phyloP scores from a whole-genome alignment of 2,888 invertebrate genomes.

The Drosophila rubida region DNA sequence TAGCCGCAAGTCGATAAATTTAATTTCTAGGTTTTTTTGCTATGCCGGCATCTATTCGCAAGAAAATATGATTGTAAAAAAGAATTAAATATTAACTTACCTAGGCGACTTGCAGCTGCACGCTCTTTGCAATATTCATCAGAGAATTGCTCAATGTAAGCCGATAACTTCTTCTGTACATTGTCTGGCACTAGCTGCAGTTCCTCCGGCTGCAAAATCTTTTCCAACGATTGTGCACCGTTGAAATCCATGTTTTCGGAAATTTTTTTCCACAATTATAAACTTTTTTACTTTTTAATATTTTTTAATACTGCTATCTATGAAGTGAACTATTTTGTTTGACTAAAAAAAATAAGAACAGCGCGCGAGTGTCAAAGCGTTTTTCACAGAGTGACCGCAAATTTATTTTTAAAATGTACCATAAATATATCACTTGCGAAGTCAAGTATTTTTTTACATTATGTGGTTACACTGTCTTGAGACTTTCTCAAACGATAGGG shows the following conservation, averaged over 20 bases:
- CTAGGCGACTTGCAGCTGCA: constrained; percentile 47
- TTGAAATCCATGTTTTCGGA: constrained; percentile 54
- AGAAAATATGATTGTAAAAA: not conserved
- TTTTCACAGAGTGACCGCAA: constrained; percentile 1
- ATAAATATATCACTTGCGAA: not conserved
- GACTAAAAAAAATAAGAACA: not conserved
- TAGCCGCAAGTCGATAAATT: not conserved
- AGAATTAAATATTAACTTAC: constrained; percentile 43
- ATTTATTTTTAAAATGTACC: not conserved
- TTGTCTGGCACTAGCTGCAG: constrained; percentile 54
- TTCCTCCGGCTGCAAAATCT: constrained; percentile 57
- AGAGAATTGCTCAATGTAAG: constrained; percentile 53
- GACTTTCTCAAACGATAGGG: no score
- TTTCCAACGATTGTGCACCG: constrained; percentile 57
- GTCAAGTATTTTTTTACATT: not conserved
- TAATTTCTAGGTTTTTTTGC: constrained; percentile 1
- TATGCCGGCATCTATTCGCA: constrained; percentile 32
- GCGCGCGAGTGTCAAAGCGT: constrained; percentile 27
- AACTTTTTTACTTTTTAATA: not conserved
- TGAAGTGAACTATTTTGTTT: not conserved
- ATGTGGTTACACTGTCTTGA: not conserved
- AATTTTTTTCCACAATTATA: not conserved
- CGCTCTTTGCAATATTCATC: constrained; percentile 56
- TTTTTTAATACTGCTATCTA: not conserved
- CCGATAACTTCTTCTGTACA: constrained; percentile 53